Conservation (phyloP, 2,797 vertebrate species). For the Siniperca scherzeri region DNA sequence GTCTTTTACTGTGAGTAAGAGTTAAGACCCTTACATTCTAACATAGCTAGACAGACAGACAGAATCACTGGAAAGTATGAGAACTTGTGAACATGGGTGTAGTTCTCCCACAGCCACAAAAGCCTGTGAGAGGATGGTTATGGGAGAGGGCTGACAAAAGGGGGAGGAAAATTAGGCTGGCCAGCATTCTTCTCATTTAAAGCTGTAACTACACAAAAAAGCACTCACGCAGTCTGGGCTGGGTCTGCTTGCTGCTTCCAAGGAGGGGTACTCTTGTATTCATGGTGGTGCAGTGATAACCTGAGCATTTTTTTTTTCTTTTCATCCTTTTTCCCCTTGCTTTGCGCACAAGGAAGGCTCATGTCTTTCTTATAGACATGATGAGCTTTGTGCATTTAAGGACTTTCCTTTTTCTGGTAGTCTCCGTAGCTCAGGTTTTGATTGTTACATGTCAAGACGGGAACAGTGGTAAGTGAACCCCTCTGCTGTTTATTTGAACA, state of each 20-base stretch:
- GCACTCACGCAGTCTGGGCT: conserved; percentile 88
- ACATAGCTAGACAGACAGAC: conserved; percentile 13
- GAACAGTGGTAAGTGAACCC: conserved; percentile 83
- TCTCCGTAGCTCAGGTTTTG: conserved; percentile 81
- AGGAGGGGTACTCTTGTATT: conserved; percentile 85
- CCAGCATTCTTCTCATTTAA: conserved; percentile 99
- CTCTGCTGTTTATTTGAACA: conserved; percentile 53
- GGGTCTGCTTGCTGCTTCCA: conserved; percentile 90
- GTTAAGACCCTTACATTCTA: neutral
- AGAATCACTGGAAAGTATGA: conserved; percentile 64
- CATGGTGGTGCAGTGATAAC: conserved; percentile 86
- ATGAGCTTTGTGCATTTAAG: conserved; percentile 84
- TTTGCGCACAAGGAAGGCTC: conserved; percentile 77
- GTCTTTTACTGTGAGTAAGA: conserved; percentile 8
- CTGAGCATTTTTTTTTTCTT: conserved; percentile 71
- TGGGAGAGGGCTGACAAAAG: conserved; percentile 86
- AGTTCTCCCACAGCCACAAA: conserved; percentile 76
- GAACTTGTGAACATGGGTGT: conserved; percentile 81
- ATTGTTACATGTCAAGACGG: conserved; percentile 84
- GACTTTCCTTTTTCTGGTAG: conserved; percentile 84
- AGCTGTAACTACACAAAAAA: conserved; percentile 93
- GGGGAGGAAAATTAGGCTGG: conserved; percentile 92
- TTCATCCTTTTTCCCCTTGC: conserved; percentile 64
- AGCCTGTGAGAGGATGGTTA: conserved; percentile 84
- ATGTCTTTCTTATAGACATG: conserved; percentile 88